Evolutionary conservation across 2,888 invertebrate genomes (phyloP), one percentile per base, ranked within the genome.

Genomic region (Microctonus aethiopoides): DNA sequence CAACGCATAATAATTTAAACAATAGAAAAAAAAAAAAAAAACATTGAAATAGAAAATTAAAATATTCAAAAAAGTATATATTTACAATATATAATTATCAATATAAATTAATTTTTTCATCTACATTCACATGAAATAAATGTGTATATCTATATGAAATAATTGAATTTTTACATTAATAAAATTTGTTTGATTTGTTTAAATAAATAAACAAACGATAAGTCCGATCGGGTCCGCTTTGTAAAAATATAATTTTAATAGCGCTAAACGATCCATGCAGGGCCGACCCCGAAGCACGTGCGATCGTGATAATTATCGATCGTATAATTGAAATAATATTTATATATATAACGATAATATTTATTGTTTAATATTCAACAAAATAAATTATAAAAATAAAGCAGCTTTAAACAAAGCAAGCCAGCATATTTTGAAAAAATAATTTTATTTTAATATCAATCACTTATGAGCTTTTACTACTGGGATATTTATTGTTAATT

Each of bases 221-320:
- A 61, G 52, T 72, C 59, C 56, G 57, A 61, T 74, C 70, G 63
- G 65, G 63, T 68, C 60, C 61, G 72, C 72, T 65, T 67, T 57
- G 67, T n/a, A 76, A 39, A 61, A 56, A 61, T 46, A 51, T 7
- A 67, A 73, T 67, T 70, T 74, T 66, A 20, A 74, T 73, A 76
- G 76, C 74, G 72, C 75, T 76, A 74, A 79, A 80, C 78, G 81
- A 84, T 84, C 84, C 84, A 84, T 84, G 84, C 84, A 84, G 84
- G 84, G 81, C 84, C 84, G 83, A 84, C 82, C 83, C n/a, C 83
- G 80, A 81, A 83, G 80, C 82, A 83, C 80, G 77, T 79, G 79
- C 78, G 77, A 80, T 79, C 77, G 76, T 75, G 75, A 75, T 75
- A 73, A n/a, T n/a, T 72, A 72, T 74, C 34, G 59, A 67, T 69